phyloP scores from a whole-genome alignment of 1,140 invertebrate species.

The Xylocopa sonorina region DNA sequence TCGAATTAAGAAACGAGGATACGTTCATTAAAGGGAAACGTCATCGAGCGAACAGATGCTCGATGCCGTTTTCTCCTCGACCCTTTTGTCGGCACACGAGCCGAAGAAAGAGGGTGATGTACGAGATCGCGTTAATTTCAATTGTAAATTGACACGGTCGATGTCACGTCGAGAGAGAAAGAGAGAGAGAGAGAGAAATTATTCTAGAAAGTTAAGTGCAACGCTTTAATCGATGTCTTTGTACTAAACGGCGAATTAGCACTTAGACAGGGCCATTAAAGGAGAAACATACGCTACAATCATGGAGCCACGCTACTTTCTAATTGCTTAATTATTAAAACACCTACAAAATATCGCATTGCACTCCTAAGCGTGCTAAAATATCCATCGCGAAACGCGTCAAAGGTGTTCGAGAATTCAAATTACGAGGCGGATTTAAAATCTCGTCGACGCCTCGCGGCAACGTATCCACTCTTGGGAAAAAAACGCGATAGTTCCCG shows the following conservation, averaged over 20 bases:
- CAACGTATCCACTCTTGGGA: too few relatives aligned
- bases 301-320: background rate
- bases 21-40: background rate
- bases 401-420: too few relatives aligned
- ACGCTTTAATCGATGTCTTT: background rate
- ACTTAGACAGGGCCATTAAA: background rate
- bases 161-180: background rate
- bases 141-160: background rate
- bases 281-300: background rate
- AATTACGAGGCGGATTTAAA: too few relatives aligned
- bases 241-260: background rate
- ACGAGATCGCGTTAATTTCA: background rate
- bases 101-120: background rate
- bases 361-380: too few relatives aligned
- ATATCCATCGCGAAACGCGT: too few relatives aligned
- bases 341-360: too few relatives aligned
- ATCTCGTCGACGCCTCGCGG: too few relatives aligned
- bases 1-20: background rate
- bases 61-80: background rate
- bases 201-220: slow-evolving; percentile 21
- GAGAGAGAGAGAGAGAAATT: slow-evolving; percentile 14
- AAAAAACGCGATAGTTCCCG: too few relatives aligned
- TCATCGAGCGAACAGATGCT: slow-evolving; percentile 9
- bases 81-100: background rate
- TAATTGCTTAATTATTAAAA: background rate